phyloP scores from a whole-genome alignment of 2,113 vertebrate species.

The Plecotus auritus region DNA sequence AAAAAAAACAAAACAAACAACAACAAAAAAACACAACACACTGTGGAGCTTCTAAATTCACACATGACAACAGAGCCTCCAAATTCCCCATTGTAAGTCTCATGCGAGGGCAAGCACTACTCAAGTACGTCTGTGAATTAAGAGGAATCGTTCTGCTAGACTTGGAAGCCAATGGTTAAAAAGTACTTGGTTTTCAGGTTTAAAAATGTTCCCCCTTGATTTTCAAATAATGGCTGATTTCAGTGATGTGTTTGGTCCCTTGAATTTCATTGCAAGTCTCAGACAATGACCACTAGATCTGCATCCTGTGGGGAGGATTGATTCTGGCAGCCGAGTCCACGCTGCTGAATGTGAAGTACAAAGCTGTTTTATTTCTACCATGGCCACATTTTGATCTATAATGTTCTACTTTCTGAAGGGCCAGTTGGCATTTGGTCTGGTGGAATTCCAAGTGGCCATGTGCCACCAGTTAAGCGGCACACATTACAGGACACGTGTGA shows the following conservation, averaged over 20 bases:
- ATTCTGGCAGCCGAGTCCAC: not conserved
- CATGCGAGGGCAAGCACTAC: not conserved
- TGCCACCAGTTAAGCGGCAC: not conserved
- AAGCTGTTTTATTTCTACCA: not conserved
- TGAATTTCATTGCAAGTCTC: not conserved
- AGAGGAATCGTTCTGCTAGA: not conserved
- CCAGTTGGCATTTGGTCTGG: not conserved
- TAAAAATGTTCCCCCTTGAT: not conserved
- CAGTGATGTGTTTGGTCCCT: not conserved
- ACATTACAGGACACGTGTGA: rapidly evolving
- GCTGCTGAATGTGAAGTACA: not conserved
- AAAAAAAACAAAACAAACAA: too few relatives aligned
- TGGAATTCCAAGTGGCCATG: not conserved
- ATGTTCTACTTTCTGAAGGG: not conserved
- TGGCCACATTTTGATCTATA: not conserved
- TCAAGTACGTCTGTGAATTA: not conserved
- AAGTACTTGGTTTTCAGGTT: not conserved
- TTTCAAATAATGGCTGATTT: not conserved
- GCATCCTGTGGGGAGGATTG: not conserved
- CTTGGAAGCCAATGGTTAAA: not conserved
- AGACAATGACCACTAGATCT: not conserved
- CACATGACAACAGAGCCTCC: not conserved
- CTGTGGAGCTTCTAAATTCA: not conserved
- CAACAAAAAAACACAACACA: too few relatives aligned
- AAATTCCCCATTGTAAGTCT: not conserved